Conservation (phyloP, 2,888 invertebrate genomes). For the Tillus elongatus region DNA sequence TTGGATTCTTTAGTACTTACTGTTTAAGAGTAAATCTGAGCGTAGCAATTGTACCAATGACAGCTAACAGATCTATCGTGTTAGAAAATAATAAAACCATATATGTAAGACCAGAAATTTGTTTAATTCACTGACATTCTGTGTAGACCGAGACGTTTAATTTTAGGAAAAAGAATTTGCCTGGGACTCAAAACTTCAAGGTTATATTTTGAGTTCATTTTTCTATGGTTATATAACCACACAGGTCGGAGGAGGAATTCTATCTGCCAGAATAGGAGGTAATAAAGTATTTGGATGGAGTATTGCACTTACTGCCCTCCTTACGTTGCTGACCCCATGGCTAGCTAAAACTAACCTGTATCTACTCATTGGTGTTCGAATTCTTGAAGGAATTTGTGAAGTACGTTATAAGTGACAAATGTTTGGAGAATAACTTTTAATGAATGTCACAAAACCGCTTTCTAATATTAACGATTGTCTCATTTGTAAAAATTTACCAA, state of each 20-base stretch:
- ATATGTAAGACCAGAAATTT: conserved; percentile 17
- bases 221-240: conserved; percentile 85
- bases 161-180: conserved; percentile 62
- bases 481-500: too few species aligned
- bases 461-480: too few species aligned
- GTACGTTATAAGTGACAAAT: conserved; percentile 21
- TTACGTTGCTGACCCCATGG: conserved; percentile 73
- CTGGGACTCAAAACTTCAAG: conserved; percentile 71
- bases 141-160: too few species aligned
- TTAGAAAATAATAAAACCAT: conserved; percentile 48
- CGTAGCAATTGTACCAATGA: conserved; percentile 89
- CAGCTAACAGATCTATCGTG: conserved; percentile 51
- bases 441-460: too few species aligned
- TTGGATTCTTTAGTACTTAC: conserved; percentile 72
- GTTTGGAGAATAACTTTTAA: too few species aligned
- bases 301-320: conserved; percentile 65
- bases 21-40: conserved; percentile 76
- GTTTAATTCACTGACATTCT: too few species aligned
- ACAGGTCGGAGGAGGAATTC: conserved; percentile 73
- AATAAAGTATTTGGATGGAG: conserved; percentile 73
- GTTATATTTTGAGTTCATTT: conserved; percentile 73
- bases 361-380: conserved; percentile 59
- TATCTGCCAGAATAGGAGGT: conserved; percentile 77
- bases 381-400: conserved; percentile 34
- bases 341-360: conserved; percentile 64